A percentile compares a stretch with the other conserved stretches of the same genome.
Conservation (phyloP, 1,140 invertebrate genomes). For the Nephila pilipes region DNA sequence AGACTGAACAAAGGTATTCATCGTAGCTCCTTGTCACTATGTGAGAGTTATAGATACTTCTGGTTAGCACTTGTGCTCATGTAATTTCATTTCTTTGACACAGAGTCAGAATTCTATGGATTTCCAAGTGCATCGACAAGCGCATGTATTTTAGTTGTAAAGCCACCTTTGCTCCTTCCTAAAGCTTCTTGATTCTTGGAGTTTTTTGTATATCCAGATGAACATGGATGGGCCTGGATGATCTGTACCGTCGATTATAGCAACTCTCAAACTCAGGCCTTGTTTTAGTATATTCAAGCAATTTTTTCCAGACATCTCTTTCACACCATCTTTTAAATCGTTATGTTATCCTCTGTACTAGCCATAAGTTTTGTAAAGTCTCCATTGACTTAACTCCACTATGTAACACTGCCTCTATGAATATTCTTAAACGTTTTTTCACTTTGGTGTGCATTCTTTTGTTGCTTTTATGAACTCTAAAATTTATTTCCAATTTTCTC, state of each 20-base stretch:
- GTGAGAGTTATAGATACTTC: background rate
- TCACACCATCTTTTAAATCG: slow-evolving; percentile 35
- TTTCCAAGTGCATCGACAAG: slow-evolving; percentile 33
- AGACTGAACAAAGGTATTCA: slow-evolving; percentile 39
- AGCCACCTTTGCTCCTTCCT: slow-evolving; percentile 5
- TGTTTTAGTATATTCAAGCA: slow-evolving; percentile 25
- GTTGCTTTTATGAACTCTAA: background rate
- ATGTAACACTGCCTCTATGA: background rate
- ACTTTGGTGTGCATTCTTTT: slow-evolving; percentile 17
- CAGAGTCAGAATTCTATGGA: background rate
- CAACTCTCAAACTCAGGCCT: background rate
- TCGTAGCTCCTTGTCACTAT: slow-evolving; percentile 24
- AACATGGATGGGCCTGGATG: slow-evolving; percentile 3
- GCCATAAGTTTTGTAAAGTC: background rate
- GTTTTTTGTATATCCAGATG: background rate
- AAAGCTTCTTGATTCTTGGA: slow-evolving; percentile 8
- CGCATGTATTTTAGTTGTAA: background rate
- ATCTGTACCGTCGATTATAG: background rate
- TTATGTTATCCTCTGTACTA: background rate
- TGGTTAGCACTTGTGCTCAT: background rate
- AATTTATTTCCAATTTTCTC: background rate
- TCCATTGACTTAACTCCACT: background rate
- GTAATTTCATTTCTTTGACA: slow-evolving; percentile 9
- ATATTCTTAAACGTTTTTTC: slow-evolving; percentile 2
- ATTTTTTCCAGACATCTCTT: slow-evolving; percentile 13